Base-by-base conservation (phyloP, 1,140 invertebrate genomes). In the Anoplophora glabripennis region DNA sequence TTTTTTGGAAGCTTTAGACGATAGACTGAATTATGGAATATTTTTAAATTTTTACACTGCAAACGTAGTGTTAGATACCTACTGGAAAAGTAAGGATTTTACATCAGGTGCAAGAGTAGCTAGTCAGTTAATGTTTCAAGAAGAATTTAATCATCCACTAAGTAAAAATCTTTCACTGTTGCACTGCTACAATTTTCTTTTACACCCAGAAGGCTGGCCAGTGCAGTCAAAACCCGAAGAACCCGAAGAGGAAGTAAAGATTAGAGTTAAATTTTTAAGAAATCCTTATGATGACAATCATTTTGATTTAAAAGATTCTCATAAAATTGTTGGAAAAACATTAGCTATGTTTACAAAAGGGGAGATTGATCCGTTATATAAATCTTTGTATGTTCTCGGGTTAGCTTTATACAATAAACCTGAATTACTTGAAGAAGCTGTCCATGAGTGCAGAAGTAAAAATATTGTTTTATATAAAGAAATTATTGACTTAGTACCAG, bases 221-320 rank as follows among this genome's bases (percentile, higher is more conserved):
- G 73, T 76, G 56, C 72, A 70, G 38, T 69, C 77, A 40, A 59
- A 66, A 35, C 60, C 65, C 18, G 74, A 72, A 51, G 73, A 79
- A 53, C 74, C 76, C n/a, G 74, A 81, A 66, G 88, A 89, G 70
- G 87, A 89, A 77, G 78, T 87, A 12, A 91, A 89, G 79, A 78
- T 94, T 1, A 80, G 92, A 54, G 86, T 96, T 0, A 78, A 79
- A 42, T 96, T 84, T 74, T 60, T 97, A 34, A 83, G 88, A 68
- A 94, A 95, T 73, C 83, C 84, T 3, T 89, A 80, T 73, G 88
- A 87, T 76, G 93, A 96, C 78, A 86, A 90, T 72, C 92, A 96
- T 76, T 93, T 94, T 79, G 91, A 94, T 77, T 74, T 93, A 3
- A 80, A 73, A 55, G 83, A 92, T 64, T 79, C 84, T 7, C 72